phyloP scores from a whole-genome alignment of 1,140 invertebrate genomes.

The Chelonus insularis region DNA sequence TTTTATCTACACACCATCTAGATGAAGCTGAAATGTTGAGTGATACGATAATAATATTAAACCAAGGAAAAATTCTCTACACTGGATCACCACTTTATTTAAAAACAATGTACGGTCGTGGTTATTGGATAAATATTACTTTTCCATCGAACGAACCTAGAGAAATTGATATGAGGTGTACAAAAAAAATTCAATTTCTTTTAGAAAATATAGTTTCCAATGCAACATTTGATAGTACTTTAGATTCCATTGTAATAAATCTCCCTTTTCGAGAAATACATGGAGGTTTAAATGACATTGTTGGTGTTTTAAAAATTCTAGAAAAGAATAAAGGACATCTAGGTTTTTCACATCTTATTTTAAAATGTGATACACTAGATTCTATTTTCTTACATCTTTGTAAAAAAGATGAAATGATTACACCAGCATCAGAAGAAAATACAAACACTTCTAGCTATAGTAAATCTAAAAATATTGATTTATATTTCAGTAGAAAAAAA shows the following conservation, averaged over 20 bases:
- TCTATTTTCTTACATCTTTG: slow-evolving; percentile 64
- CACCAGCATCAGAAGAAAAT: slow-evolving; percentile 1
- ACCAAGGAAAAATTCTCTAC: slow-evolving; percentile 63
- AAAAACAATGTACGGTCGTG: slow-evolving; percentile 76
- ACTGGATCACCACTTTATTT: slow-evolving; percentile 71
- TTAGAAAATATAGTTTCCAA: slow-evolving; percentile 58
- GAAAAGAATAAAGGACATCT: slow-evolving; percentile 54
- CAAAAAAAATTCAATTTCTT: slow-evolving; percentile 52
- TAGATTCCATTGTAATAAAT: slow-evolving; percentile 52
- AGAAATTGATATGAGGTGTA: slow-evolving; percentile 34
- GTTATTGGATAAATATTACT: slow-evolving; percentile 70
- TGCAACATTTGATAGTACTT: slow-evolving; percentile 52
- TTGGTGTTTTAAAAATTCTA: slow-evolving; percentile 51
- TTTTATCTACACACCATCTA: slow-evolving; percentile 74
- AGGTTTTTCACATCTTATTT: slow-evolving; percentile 54
- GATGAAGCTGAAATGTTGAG: slow-evolving; percentile 71
- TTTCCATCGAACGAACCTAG: slow-evolving; percentile 40
- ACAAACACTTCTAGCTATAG: neutral
- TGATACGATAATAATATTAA: slow-evolving; percentile 68
- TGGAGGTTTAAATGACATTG: slow-evolving; percentile 61
- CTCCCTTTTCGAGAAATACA: slow-evolving; percentile 61
- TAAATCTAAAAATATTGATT: neutral
- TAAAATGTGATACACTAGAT: slow-evolving; percentile 65
- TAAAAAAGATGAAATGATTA: slow-evolving; percentile 52
- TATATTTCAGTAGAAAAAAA: no score